Evolutionary conservation across 1,140 invertebrate genomes (phyloP).

Genomic region (Globodera rostochiensis): DNA sequence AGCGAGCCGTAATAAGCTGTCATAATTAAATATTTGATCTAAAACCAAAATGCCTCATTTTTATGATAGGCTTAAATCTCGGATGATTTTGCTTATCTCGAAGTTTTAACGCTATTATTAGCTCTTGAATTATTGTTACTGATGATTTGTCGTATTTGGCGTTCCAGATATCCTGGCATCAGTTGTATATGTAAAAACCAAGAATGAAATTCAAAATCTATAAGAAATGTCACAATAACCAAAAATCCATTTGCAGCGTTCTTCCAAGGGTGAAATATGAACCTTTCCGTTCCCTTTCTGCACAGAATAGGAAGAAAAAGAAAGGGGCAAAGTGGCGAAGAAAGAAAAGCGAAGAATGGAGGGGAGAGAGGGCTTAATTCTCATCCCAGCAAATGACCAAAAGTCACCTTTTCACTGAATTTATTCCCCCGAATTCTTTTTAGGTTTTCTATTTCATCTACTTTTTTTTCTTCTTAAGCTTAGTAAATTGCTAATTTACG

Average conservation of each 20-base stretch:
- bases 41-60: too few relatives aligned
- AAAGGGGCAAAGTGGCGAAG: not conserved
- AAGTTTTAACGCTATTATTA: too few relatives aligned
- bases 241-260: not conserved
- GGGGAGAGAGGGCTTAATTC: not conserved
- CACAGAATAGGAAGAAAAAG: not conserved
- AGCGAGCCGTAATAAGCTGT: too few relatives aligned
- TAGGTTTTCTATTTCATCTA: not conserved
- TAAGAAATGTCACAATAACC: not conserved
- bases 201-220: not conserved
- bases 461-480: not conserved
- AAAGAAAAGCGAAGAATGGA: not conserved
- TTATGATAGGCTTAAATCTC: too few relatives aligned
- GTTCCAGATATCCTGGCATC: too few relatives aligned
- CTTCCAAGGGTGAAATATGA: not conserved
- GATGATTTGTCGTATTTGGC: too few relatives aligned
- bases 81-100: too few relatives aligned
- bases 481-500: not conserved
- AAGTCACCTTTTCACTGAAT: not conserved
- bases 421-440: not conserved
- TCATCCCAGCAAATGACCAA: not conserved
- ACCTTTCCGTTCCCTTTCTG: not conserved
- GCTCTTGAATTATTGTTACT: too few relatives aligned
- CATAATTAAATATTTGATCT: too few relatives aligned
- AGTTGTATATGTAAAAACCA: too few relatives aligned